A percentile compares a stretch with the other conserved stretches of the same genome.
These are phyloP conservation scores for Aptenodytes forsteri DNA, from an alignment of 2,113 vertebrate genomes.

Conservation along the genomic window DNA sequence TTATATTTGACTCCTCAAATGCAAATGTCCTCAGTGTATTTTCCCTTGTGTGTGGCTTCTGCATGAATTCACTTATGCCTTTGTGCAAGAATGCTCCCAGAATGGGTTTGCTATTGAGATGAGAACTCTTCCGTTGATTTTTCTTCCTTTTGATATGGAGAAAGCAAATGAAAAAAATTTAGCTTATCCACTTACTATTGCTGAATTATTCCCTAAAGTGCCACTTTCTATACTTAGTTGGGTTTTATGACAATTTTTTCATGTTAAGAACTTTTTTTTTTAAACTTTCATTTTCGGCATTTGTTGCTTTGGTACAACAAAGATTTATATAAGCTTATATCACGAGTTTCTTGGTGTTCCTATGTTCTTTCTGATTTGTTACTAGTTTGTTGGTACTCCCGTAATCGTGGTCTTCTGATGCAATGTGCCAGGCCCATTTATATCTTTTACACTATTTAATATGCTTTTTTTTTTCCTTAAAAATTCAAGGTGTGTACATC, in stretches of 20 bases:
- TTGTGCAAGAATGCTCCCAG: neutral
- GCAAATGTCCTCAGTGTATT: neutral
- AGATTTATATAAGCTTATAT: neutral
- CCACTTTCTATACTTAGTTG: neutral
- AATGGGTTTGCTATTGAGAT: neutral
- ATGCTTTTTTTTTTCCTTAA: neutral
- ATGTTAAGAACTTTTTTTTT: neutral
- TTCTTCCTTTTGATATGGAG: neutral
- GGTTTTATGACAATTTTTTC: neutral
- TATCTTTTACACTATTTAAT: neutral
- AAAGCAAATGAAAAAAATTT: neutral
- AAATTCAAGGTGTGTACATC: constrained; percentile 91
- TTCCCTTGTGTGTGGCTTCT: neutral
- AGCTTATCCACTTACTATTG: neutral
- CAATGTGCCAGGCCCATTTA: neutral
- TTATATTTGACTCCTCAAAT: neutral
- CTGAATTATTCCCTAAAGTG: neutral
- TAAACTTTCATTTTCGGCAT: neutral
- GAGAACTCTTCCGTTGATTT: neutral
- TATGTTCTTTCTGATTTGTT: neutral
- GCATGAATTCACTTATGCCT: neutral
- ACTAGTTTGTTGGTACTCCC: neutral
- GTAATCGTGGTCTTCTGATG: neutral
- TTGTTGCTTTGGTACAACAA: neutral
- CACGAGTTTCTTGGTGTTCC: neutral